These are phyloP conservation scores for Ceratina japonica DNA, from an alignment of 1,140 invertebrate species.

Conservation along the genomic window DNA sequence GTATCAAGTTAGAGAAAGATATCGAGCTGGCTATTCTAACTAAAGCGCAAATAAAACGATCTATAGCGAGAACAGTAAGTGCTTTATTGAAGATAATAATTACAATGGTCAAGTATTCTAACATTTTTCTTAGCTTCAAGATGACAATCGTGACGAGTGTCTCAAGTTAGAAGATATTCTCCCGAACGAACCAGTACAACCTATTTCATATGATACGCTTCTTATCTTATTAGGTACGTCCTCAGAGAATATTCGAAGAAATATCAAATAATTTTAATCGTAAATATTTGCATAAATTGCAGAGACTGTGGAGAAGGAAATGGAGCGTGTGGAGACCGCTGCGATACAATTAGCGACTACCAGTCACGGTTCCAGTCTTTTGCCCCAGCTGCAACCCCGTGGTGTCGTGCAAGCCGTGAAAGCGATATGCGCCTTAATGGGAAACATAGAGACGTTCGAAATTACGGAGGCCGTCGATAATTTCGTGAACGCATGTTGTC, in stretches of 20 bases:
- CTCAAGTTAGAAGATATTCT: conserved; percentile 87
- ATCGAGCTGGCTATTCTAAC: conserved; percentile 88
- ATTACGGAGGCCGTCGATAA: conserved; percentile 87
- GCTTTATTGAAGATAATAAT: neutral
- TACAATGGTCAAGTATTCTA: neutral
- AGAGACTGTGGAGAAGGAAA: conserved; percentile 91
- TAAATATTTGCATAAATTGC: conserved; percentile 30
- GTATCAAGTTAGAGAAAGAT: conserved; percentile 95
- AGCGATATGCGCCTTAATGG: conserved; percentile 92
- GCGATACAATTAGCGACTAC: conserved; percentile 80
- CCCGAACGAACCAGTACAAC: conserved; percentile 85
- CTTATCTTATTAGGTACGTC: conserved; percentile 87
- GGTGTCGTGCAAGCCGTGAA: conserved; percentile 93
- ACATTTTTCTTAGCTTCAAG: conserved; percentile 79
- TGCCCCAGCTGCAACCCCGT: conserved; percentile 80
- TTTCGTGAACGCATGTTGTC: conserved; percentile 83
- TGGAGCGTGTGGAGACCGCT: conserved; percentile 86
- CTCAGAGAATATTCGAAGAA: neutral
- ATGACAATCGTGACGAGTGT: conserved; percentile 86
- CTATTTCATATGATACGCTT: conserved; percentile 88
- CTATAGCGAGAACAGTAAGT: conserved; percentile 86
- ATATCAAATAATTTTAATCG: neutral
- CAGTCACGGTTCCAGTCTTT: conserved; percentile 75
- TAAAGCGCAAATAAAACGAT: conserved; percentile 82
- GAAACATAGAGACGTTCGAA: conserved; percentile 92